Evolutionary conservation across 2,888 invertebrate genomes (phyloP), one percentile per base, ranked within the genome.

Genomic region (Ormyrus thymus): DNA sequence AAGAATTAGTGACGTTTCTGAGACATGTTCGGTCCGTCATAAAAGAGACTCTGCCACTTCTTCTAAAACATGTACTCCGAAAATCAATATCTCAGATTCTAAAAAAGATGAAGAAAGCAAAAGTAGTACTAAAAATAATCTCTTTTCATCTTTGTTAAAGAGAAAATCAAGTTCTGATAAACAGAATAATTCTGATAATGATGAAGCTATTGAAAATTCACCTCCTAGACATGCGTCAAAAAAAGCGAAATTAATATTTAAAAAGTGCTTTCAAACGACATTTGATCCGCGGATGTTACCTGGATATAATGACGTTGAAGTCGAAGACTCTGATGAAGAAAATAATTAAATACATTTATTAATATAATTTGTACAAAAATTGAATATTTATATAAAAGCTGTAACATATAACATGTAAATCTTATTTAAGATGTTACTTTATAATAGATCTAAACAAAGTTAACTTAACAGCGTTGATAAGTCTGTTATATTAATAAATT

Each of bases 231-330:
- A 92, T 45, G 92, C 91, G 68, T 91, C 91, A 81, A 93, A 93
- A 87, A 91, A 89, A 84, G 91, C 94, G 0, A 92, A 93, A 86
- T 90, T 92, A 0, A 93, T 95, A 74, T 95, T 96, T 85, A 92
- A 93, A 81, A 92, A 94, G 79, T 95, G 95, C 87, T 95, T 95
- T 89, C 94, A 95, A 89, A 91, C 92, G 62, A 95, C 95, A n/a
- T 94, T 93, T 85, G 92, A 94, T 84, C 92, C 93, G 8, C 91
- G 91, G 83, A 87, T 87, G 81, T 83, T 91, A 61, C 92, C 92
- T 79, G 92, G 93, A 56, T 92, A 91, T 82, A 92, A 93, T 83
- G 90, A 90, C 66, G 90, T 95, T 59, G 91, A 94, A 84, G 95
- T 93, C n/a, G 93, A 93, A 78, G 94, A 95, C 87, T 95, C 95